Base-by-base conservation (phyloP, 2,113 vertebrate species). In the Sinocyclocheilus rhinocerous region DNA sequence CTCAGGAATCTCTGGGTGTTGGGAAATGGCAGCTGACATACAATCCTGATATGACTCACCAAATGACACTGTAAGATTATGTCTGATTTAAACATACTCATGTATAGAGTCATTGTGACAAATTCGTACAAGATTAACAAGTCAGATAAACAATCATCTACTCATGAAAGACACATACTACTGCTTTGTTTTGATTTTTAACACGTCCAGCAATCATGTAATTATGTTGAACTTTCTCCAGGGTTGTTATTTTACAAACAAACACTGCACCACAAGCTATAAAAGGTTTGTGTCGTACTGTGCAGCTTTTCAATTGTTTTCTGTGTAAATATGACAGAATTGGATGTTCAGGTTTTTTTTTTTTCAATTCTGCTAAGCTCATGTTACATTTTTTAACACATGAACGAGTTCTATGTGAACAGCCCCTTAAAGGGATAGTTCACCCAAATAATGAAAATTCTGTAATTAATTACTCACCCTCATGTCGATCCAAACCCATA, bases 1-100 rank as follows among this genome's bases (percentile, higher is more conserved):
- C 73, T 57, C 20, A 33, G 55, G 29, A 61, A 87, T 76, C 39
- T 85, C 52, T 67, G 50, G 55, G 33, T 18, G 24, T 85, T 82
- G 48, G 24, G 42, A 73, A 87, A 87, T 69, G 42, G 7, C 29
- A 10, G 67, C 45, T 63, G 59, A 76, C 42, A 83, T 79, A 57
- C 22, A n/a, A 52, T 70, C 26, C 36, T 61, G 76, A 85, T 18
- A 12, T 87, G 65, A 87, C 11, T 85, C 52, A 82, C 6, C 29
- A 63, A 81, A 78, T 26, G 16, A 24, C 72, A 16, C 12, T 50
- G 73, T 76, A 76, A 48, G 5, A 75, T 75, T 45, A 48, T 75
- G 84, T 85, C 50, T 86, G n/a, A 70, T 48, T 16, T 24, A 1
- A 65, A 67, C 29, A 72, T 50, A 15, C 22, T n/a, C 50, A 85